Evolutionary conservation across 2,797 vertebrate genomes (phyloP).

Genomic region (Acanthurus lineatus): DNA sequence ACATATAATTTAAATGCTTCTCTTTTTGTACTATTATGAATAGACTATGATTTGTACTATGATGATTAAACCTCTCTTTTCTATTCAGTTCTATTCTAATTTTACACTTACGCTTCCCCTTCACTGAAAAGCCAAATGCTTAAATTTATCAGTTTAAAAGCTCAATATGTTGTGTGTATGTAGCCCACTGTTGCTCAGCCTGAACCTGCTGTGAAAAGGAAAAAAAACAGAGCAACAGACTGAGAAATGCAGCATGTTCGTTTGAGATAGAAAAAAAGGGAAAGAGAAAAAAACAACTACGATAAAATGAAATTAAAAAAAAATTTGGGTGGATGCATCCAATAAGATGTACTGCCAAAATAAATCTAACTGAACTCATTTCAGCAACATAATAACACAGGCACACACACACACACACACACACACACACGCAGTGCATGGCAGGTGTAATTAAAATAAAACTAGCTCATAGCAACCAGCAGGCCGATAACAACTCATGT

Average conservation of each 20-base stretch:
- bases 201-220: background rate
- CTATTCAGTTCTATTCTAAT: too few relatives aligned
- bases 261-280: background rate
- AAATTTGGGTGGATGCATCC: background rate
- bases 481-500: slow-evolving; percentile 28
- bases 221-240: background rate
- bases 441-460: slow-evolving; percentile 42
- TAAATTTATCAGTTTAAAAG: background rate
- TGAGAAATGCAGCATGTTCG: background rate
- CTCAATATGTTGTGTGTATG: background rate
- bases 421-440: slow-evolving; percentile 6
- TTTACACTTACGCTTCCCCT: too few relatives aligned
- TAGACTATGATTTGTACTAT: too few relatives aligned
- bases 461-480: slow-evolving; percentile 23
- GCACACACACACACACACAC: slow-evolving; percentile 4
- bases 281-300: background rate
- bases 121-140: background rate
- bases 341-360: background rate
- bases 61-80: too few relatives aligned
- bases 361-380: background rate
- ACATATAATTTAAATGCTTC: too few relatives aligned
- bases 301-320: background rate
- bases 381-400: background rate
- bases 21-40: too few relatives aligned
- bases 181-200: background rate